These are phyloP conservation scores for Camponotus floridanus DNA, from an alignment of 1,140 invertebrate genomes.

Conservation along the genomic window DNA sequence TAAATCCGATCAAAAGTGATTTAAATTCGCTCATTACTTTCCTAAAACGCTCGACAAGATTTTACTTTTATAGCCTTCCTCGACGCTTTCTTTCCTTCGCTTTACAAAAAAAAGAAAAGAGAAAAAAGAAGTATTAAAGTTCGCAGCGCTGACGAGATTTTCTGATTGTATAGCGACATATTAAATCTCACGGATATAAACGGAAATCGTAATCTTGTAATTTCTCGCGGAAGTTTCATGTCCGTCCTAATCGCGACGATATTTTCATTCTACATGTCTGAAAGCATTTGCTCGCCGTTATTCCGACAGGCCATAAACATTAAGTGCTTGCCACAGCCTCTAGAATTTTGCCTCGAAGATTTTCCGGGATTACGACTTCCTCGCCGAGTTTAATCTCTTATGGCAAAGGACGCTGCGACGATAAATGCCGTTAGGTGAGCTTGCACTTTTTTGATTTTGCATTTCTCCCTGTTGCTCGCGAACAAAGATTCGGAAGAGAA, in stretches of 20 bases:
- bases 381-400: constrained; percentile 60
- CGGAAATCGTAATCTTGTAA: not conserved
- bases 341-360: constrained; percentile 58
- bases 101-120: not conserved
- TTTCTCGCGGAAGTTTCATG: not conserved
- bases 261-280: not conserved
- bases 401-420: constrained; percentile 50
- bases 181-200: not conserved
- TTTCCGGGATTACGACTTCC: constrained; percentile 59
- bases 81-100: not conserved
- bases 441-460: constrained; percentile 40
- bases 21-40: not conserved
- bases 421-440: constrained; percentile 30
- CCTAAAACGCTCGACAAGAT: not conserved
- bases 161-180: too few relatives aligned
- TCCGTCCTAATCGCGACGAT: not conserved
- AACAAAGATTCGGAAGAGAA: not conserved
- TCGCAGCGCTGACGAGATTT: not conserved
- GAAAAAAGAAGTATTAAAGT: not conserved
- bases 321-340: constrained; percentile 9
- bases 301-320: not conserved
- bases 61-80: not conserved
- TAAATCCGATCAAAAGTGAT: not conserved
- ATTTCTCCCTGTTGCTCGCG: constrained; percentile 14
- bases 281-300: not conserved